A percentile compares a stretch with the other conserved stretches of the same genome.
phyloP scores from a whole-genome alignment of 64 coral and sea anemone species.

The Actinia equina region DNA sequence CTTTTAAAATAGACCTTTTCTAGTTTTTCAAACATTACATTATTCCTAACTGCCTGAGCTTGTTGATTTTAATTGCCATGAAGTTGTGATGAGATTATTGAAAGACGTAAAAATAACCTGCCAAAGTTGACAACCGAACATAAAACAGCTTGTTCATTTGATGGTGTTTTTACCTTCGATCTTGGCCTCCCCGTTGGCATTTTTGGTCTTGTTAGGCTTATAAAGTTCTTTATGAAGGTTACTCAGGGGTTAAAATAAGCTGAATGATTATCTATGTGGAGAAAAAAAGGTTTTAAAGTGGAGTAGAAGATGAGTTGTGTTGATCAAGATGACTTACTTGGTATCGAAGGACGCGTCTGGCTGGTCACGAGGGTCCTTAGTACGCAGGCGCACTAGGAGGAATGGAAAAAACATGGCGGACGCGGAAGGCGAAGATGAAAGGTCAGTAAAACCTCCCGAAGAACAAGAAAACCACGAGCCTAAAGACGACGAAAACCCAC shows the following conservation, averaged over 20 bases:
- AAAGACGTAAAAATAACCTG: not conserved
- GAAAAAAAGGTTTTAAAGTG: not conserved
- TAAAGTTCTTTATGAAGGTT: not conserved
- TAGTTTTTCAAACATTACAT: too few species aligned
- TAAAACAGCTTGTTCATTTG: not conserved
- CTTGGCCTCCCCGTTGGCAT: constrained; percentile 3
- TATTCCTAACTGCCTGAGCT: too few species aligned
- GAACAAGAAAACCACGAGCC: constrained; percentile 27
- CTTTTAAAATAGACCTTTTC: too few species aligned
- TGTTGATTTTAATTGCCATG: too few species aligned
- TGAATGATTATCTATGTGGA: not conserved
- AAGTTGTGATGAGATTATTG: too few species aligned
- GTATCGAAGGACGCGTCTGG: constrained; percentile 80
- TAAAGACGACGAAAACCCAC: constrained; percentile 41
- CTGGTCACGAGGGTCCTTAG: constrained; percentile 75
- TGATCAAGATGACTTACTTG: constrained; percentile 1
- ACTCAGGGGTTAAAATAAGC: not conserved
- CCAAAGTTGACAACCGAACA: not conserved
- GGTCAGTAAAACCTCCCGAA: constrained; percentile 31
- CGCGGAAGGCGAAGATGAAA: constrained; percentile 65
- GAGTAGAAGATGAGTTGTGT: not conserved
- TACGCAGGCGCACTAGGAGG: constrained; percentile 61
- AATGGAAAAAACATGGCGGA: constrained; percentile 92
- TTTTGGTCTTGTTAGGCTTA: not conserved
- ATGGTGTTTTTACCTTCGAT: constrained; percentile 2